These are phyloP conservation scores for Luffia ferchaultella DNA, from an alignment of 2,888 invertebrate species.

Conservation along the genomic window DNA sequence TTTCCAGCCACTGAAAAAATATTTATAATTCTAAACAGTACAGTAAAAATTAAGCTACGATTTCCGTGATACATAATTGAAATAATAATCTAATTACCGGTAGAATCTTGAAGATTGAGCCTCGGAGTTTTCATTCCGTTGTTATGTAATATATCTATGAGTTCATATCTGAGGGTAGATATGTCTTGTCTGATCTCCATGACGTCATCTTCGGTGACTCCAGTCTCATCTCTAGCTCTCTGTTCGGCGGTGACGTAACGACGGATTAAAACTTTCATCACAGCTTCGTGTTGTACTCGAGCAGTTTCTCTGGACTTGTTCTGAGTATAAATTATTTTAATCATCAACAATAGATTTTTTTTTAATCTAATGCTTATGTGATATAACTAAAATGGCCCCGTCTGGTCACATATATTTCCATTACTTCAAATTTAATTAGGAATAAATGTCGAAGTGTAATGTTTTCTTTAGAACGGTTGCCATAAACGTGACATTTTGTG, in stretches of 20 bases:
- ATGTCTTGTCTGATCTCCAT: conserved; percentile 98
- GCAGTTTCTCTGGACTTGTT: conserved; percentile 78
- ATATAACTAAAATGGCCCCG: too few species aligned
- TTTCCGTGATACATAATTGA: too few species aligned
- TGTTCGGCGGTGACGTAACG: conserved; percentile 92
- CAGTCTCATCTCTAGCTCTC: conserved; percentile 86
- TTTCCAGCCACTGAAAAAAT: conserved; percentile 80
- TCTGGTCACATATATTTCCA: too few species aligned
- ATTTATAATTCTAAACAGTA: too few species aligned
- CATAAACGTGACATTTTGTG: too few species aligned
- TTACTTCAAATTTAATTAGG: too few species aligned
- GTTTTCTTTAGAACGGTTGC: too few species aligned
- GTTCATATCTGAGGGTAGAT: conserved; percentile 90
- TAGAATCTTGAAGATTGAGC: conserved; percentile 71
- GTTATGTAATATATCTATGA: conserved; percentile 88
- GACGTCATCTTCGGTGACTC: conserved; percentile 96
- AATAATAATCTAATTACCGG: too few species aligned
- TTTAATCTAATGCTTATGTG: too few species aligned
- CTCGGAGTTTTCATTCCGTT: conserved; percentile 89
- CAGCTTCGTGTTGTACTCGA: conserved; percentile 76
- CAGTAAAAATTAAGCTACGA: too few species aligned
- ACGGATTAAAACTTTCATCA: conserved; percentile 88
- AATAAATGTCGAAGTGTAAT: too few species aligned
- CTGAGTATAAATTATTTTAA: conserved; percentile 37
- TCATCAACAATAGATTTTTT: too few species aligned